Percentiles rank a stretch among this genome's conserved stretches.
These are phyloP conservation scores for Trogon melanurus DNA, from an alignment of 2,113 vertebrate species.

Conservation along the genomic window DNA sequence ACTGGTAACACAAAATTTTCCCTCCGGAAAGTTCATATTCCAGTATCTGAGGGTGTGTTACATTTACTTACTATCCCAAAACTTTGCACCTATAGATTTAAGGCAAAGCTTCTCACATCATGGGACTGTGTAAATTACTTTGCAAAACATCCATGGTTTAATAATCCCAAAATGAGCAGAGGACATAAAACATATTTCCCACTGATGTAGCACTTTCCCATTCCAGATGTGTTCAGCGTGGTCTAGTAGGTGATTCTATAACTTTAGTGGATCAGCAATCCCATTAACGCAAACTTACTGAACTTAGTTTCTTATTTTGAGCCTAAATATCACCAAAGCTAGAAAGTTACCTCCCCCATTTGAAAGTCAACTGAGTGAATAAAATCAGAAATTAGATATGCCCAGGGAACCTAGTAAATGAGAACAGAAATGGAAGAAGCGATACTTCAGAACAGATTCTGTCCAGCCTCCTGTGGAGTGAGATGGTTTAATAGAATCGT, in stretches of 20 bases:
- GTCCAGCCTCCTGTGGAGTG: not conserved
- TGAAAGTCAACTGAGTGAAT: not conserved
- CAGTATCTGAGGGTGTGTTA: not conserved
- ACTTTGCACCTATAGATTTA: not conserved
- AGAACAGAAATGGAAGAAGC: not conserved
- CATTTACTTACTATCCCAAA: not conserved
- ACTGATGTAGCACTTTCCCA: not conserved
- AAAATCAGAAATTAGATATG: not conserved
- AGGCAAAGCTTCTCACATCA: not conserved
- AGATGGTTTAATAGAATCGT: conserved; percentile 13
- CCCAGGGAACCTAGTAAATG: not conserved
- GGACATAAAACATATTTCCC: not conserved
- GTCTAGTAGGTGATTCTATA: not conserved
- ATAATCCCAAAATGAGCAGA: not conserved
- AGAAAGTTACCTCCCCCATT: not conserved
- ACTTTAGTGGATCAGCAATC: not conserved
- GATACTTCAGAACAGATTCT: not conserved
- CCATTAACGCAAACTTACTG: not conserved
- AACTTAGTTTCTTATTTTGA: not conserved
- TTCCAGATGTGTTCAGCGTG: not conserved
- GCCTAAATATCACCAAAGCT: not conserved
- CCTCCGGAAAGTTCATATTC: not conserved
- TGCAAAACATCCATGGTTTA: not conserved
- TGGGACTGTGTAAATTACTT: not conserved
- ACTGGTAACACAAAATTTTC: not conserved